Evolutionary conservation across 1,140 invertebrate genomes (phyloP).

Genomic region (Stenopsyche tienmushanensis): DNA sequence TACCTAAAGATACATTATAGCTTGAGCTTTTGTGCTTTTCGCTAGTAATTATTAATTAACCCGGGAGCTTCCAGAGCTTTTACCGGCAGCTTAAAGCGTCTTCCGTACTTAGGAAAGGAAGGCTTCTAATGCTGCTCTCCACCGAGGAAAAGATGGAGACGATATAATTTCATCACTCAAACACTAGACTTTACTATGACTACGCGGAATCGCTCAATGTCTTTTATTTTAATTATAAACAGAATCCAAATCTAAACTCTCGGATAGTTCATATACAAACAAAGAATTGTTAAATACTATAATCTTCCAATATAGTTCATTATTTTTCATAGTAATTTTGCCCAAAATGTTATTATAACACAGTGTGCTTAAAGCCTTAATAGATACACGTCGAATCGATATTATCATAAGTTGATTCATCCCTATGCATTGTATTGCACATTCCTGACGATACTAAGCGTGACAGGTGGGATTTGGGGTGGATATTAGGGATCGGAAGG

Average conservation of each 20-base stretch:
- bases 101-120: constrained; percentile 36
- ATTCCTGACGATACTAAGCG: constrained; percentile 14
- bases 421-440: neutral
- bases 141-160: constrained; percentile 12
- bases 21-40: constrained; percentile 44
- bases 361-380: too few species aligned
- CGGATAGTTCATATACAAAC: too few species aligned
- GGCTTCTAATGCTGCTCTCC: constrained; percentile 22
- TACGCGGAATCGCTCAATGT: neutral
- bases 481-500: neutral
- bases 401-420: neutral
- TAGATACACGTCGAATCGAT: too few species aligned
- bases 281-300: too few species aligned
- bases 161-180: constrained; percentile 29
- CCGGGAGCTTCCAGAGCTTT: constrained; percentile 54
- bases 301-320: too few species aligned
- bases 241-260: too few species aligned
- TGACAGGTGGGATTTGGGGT: constrained; percentile 23
- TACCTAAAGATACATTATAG: constrained; percentile 41
- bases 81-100: constrained; percentile 48
- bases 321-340: too few species aligned
- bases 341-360: too few species aligned
- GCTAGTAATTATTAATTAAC: constrained; percentile 58
- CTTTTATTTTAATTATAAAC: neutral
- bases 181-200: neutral